Conservation (phyloP, 2,888 invertebrate genomes). For the Sacculina carcini region DNA sequence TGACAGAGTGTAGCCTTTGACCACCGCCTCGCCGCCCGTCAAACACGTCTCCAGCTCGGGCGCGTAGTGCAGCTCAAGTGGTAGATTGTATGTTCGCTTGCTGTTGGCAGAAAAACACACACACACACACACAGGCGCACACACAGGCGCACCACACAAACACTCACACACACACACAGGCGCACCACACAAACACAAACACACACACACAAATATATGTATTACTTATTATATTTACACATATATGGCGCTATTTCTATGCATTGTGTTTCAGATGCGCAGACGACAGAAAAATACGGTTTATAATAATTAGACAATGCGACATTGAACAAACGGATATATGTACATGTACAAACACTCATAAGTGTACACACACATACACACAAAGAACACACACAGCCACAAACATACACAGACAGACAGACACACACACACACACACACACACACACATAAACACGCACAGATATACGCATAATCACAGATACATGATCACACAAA, state of each 20-base stretch:
- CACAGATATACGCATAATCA: slow-evolving; percentile 5
- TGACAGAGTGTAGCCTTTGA: slow-evolving; percentile 52
- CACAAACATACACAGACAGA: too few species aligned
- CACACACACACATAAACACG: background rate
- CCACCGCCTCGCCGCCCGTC: slow-evolving; percentile 88
- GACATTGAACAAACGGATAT: too few species aligned
- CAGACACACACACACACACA: background rate
- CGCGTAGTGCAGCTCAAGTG: slow-evolving; percentile 48
- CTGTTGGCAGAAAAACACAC: slow-evolving; percentile 2
- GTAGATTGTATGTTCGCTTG: slow-evolving; percentile 35
- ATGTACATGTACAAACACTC: background rate
- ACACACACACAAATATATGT: background rate
- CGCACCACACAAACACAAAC: background rate
- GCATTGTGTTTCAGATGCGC: background rate
- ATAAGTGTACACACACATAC: background rate
- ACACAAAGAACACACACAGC: too few species aligned
- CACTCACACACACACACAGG: background rate
- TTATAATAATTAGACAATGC: background rate
- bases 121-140: background rate
- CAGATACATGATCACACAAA: slow-evolving; percentile 6
- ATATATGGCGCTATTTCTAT: background rate
- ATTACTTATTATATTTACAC: background rate
- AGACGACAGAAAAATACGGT: background rate
- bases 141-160: background rate
- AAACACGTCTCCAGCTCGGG: slow-evolving; percentile 54